Evolutionary conservation across 2,888 invertebrate species (phyloP).

Genomic region (Trichogramma evanescens): DNA sequence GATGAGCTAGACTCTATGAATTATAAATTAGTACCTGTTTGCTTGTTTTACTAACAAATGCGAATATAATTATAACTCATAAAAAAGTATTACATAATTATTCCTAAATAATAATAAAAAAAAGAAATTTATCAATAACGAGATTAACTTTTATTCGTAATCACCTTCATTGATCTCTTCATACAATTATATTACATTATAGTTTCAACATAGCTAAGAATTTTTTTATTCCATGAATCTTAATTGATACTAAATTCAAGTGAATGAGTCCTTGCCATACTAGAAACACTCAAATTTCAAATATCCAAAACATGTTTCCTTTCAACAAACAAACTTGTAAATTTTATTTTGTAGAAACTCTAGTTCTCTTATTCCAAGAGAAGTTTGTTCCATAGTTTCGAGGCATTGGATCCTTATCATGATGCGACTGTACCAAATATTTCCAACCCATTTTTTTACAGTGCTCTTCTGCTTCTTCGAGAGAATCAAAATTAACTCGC

Average conservation of each 20-base stretch:
- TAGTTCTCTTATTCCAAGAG: slow-evolving; percentile 92
- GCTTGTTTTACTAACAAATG: slow-evolving; percentile 33
- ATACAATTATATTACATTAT: slow-evolving; percentile 2
- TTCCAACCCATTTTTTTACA: slow-evolving; percentile 94
- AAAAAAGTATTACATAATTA: slow-evolving; percentile 35
- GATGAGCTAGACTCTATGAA: slow-evolving; percentile 28
- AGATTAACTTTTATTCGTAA: neutral
- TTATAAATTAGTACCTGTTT: slow-evolving; percentile 27
- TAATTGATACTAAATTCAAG: neutral
- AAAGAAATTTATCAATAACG: slow-evolving; percentile 34
- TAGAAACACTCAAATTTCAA: neutral
- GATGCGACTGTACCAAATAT: slow-evolving; percentile 77
- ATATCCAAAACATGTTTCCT: neutral
- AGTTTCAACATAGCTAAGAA: neutral
- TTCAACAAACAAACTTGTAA: neutral
- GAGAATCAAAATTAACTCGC: slow-evolving; percentile 68
- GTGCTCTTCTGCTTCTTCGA: slow-evolving; percentile 83
- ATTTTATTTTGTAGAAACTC: slow-evolving; percentile 85
- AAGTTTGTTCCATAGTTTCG: slow-evolving; percentile 94
- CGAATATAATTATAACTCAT: slow-evolving; percentile 30
- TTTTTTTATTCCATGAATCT: neutral
- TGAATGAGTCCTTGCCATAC: neutral
- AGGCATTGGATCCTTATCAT: slow-evolving; percentile 63
- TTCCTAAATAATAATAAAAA: slow-evolving; percentile 36
- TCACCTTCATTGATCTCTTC: neutral